Conservation (phyloP, 2,113 vertebrate species). For the Lucifuga dentata region DNA sequence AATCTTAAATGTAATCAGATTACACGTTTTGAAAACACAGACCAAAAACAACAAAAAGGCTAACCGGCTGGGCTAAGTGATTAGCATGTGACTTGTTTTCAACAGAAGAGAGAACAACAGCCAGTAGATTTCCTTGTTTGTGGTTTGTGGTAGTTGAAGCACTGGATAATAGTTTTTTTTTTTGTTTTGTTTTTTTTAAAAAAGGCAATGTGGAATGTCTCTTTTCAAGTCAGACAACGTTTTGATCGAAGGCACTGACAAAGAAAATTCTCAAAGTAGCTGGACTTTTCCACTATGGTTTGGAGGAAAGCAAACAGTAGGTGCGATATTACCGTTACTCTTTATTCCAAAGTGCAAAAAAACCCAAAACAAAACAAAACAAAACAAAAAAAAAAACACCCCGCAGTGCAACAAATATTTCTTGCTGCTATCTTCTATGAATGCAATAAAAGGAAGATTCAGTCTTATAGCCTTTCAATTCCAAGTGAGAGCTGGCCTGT, state of each 20-base stretch:
- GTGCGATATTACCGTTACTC: slow-evolving; percentile 6
- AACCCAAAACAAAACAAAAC: no score
- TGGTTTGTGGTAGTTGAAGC: neutral
- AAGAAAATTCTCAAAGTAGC: slow-evolving; percentile 7
- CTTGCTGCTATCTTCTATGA: neutral
- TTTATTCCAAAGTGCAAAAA: slow-evolving; percentile 11
- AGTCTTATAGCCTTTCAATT: slow-evolving; percentile 43
- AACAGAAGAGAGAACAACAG: neutral
- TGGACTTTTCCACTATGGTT: slow-evolving; percentile 16
- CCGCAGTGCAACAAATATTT: slow-evolving; percentile 12
- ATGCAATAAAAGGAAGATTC: slow-evolving; percentile 26
- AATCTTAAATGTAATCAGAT: slow-evolving; percentile 24
- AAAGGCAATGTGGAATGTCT: slow-evolving; percentile 6
- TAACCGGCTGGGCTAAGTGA: no score
- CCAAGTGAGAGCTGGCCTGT: slow-evolving; percentile 34
- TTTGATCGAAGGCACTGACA: slow-evolving; percentile 28
- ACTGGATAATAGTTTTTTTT: neutral
- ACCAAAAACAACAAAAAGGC: no score
- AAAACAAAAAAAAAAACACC: no score
- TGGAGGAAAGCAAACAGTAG: slow-evolving; percentile 25
- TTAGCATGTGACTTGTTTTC: slow-evolving; percentile 12
- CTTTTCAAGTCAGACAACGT: slow-evolving; percentile 19
- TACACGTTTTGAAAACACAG: neutral
- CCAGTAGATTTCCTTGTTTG: slow-evolving; percentile 10
- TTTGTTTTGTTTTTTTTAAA: no score